Evolutionary conservation across 2,113 vertebrate genomes (phyloP).

Genomic region (Bungarus multicinctus): DNA sequence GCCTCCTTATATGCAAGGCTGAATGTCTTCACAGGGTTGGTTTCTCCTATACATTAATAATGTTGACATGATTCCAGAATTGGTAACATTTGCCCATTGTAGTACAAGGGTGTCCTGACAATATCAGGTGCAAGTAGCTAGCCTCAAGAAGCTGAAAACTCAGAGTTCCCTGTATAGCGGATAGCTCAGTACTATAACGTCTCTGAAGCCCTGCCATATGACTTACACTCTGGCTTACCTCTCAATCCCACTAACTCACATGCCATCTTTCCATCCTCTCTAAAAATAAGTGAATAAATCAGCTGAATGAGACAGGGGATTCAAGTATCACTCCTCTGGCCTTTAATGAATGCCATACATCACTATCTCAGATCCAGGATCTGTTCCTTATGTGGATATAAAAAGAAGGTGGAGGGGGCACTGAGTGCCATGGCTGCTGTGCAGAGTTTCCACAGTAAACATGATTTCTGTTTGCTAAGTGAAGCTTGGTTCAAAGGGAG

Average conservation of each 20-base stretch:
- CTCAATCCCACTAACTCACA: slow-evolving; percentile 10
- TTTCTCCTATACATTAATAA: background rate
- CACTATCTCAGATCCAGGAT: slow-evolving; percentile 58
- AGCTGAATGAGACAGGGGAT: slow-evolving; percentile 42
- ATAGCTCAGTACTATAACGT: background rate
- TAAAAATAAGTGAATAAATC: slow-evolving; percentile 65
- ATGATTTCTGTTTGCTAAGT: slow-evolving; percentile 59
- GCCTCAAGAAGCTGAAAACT: background rate
- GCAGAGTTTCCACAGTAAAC: slow-evolving; percentile 65
- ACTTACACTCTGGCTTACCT: slow-evolving; percentile 10
- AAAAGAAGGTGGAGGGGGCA: slow-evolving; percentile 44
- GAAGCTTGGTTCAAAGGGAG: slow-evolving; percentile 55
- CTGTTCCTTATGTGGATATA: slow-evolving; percentile 42
- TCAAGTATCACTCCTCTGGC: slow-evolving; percentile 32
- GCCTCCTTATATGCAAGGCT: background rate
- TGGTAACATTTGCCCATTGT: background rate
- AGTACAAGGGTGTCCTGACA: background rate
- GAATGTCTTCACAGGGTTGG: background rate
- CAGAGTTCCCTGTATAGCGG: too few species aligned
- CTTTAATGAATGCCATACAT: slow-evolving; percentile 51
- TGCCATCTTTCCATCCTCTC: slow-evolving; percentile 26
- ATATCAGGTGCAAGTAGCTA: background rate
- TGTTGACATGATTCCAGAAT: background rate
- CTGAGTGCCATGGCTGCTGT: slow-evolving; percentile 36
- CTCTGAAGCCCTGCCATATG: background rate